phyloP scores from a whole-genome alignment of 2,113 vertebrate species.

The Micromys minutus region DNA sequence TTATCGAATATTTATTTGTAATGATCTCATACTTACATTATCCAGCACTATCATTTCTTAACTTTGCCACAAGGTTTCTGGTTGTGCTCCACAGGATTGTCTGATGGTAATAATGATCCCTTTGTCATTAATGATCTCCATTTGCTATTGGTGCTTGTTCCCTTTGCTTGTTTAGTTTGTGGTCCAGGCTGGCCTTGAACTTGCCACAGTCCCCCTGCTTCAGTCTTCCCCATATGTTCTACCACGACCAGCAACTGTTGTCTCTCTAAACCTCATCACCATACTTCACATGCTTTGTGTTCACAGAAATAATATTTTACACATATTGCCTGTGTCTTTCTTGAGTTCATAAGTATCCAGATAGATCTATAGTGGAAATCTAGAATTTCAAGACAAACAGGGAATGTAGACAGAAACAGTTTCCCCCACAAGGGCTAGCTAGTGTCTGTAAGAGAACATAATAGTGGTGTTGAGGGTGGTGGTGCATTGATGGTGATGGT shows the following conservation, averaged over 20 bases:
- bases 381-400: not conserved
- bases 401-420: not conserved
- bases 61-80: not conserved
- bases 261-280: not conserved
- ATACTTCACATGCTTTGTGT: not conserved
- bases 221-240: not conserved
- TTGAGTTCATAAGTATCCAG: not conserved
- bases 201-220: not conserved
- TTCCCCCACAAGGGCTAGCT: fast-evolving
- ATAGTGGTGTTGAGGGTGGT: too few relatives aligned
- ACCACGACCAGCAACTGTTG: fast-evolving
- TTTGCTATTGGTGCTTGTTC: not conserved
- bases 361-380: not conserved
- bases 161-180: not conserved
- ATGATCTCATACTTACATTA: not conserved
- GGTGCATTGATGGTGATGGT: too few relatives aligned
- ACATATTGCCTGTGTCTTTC: not conserved
- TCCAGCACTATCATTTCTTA: not conserved
- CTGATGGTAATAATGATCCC: not conserved
- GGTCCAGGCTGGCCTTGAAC: not conserved
- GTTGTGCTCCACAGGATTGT: not conserved
- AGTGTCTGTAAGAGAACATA: not conserved
- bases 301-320: not conserved
- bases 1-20: not conserved
- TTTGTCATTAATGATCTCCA: not conserved